phyloP scores from a whole-genome alignment of 2,888 invertebrate genomes.

The Tenthredo distinguenda region DNA sequence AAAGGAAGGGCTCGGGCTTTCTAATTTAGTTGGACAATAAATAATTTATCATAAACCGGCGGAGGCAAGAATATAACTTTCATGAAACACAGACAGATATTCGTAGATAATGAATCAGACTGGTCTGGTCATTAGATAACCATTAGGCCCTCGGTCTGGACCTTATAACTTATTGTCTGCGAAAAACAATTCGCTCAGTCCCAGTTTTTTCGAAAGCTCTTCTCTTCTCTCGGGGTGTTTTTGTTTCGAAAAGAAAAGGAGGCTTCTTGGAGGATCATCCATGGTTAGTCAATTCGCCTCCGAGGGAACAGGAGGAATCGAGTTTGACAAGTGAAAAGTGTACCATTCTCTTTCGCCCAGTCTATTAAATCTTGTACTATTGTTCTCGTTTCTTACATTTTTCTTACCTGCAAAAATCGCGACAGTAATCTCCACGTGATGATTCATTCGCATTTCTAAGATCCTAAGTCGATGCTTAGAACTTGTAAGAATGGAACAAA shows the following conservation, averaged over 20 bases:
- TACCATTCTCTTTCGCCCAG: not conserved
- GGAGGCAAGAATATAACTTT: not conserved
- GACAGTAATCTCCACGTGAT: not conserved
- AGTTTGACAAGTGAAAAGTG: not conserved
- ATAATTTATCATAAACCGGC: not conserved
- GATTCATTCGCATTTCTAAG: not conserved
- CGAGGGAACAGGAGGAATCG: not conserved
- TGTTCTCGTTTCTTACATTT: not conserved
- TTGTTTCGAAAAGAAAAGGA: not conserved
- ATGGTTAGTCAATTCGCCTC: not conserved
- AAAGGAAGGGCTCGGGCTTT: slow-evolving; percentile 18
- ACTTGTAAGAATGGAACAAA: not conserved
- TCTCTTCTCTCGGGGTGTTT: not conserved
- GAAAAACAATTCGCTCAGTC: not conserved
- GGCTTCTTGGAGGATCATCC: not conserved
- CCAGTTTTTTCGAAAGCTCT: not conserved
- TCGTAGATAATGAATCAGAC: not conserved
- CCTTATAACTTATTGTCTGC: not conserved
- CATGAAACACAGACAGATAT: slow-evolving; percentile 2
- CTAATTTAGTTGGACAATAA: slow-evolving; percentile 9
- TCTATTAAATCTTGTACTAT: not conserved
- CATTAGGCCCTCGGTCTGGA: not conserved
- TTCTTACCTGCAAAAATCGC: not conserved
- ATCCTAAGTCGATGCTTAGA: not conserved
- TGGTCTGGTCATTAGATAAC: not conserved